Percentiles rank a stretch among this genome's conserved stretches.
Conservation (phyloP, 1,140 invertebrate species). For the Listronotus oregonensis region DNA sequence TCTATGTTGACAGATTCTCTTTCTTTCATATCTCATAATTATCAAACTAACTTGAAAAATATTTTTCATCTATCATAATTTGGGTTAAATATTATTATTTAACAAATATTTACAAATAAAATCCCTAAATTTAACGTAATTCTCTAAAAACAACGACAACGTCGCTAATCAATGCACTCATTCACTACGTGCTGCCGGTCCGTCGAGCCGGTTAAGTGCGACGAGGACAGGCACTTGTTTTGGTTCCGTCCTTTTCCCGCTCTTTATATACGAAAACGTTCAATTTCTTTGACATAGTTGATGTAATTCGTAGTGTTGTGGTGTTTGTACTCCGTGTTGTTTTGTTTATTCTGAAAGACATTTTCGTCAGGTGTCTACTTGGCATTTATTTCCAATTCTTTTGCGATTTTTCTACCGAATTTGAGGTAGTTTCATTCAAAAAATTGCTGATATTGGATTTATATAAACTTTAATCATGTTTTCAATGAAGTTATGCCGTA, state of each 20-base stretch:
- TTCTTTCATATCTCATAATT: too few species aligned
- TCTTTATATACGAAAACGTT: conserved; percentile 37
- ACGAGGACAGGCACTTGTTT: conserved; percentile 42
- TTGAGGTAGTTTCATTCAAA: neutral
- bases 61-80: too few species aligned
- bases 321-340: neutral
- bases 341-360: conserved; percentile 1
- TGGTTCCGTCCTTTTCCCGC: conserved; percentile 42
- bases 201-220: conserved; percentile 5
- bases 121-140: neutral
- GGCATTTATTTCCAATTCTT: neutral
- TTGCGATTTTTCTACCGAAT: neutral
- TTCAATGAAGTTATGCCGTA: conserved; percentile 56
- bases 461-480: conserved; percentile 54
- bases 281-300: conserved; percentile 19
- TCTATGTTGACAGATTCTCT: too few species aligned
- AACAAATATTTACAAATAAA: neutral
- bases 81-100: too few species aligned
- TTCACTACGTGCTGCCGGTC: conserved; percentile 7
- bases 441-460: neutral
- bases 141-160: neutral
- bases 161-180: conserved; percentile 17
- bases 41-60: too few species aligned
- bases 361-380: too few species aligned
- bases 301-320: neutral